Base-by-base conservation (phyloP, 1,140 invertebrate genomes). In the Sesamia nonagrioides region DNA sequence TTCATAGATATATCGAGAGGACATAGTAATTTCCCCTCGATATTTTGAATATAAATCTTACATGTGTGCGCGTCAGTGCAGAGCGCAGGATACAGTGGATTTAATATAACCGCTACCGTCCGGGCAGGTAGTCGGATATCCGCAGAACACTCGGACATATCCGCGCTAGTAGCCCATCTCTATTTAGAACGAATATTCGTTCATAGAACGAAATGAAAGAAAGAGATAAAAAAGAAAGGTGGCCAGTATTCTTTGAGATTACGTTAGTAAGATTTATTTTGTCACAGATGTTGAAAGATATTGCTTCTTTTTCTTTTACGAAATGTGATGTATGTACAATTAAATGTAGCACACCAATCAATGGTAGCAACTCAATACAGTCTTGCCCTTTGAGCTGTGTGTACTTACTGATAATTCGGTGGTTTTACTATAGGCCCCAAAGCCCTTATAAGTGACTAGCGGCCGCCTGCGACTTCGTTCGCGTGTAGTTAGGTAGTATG, bases 121-220 rank as follows among this genome's bases (percentile, higher is more conserved):
- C 61, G 73, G 42, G 17, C 60, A 66, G 58, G 61, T 68, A 66
- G 27, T 40, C 74, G 74, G 74, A 77, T 68, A 77, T 77, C 60
- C 61, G 74, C 18, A 63, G 17, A 18, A 42, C 15, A 48, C 5
- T 68, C 48, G 61, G 60, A 52, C 74, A 77, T 75, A 76, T 76
- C 27, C 72, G 40, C 54, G 6, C 3, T 58, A 13, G n/a, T 35
- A n/a, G 45, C 4, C 27, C 15, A 18, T 13, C 27, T 48, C 18
- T 48, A 68, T 45, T 45, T 48, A 7, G 11, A 6, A 48, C 15
- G 18, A 48, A 45, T 48, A 48, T 27, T 37, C 37, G 9, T 40
- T 40, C 8, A 37, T 63, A 63, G 56, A 33, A 11, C 27, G 15
- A 60, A 27, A 60, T 15, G 8, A 0, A 56, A 56, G 13, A 7